Evolutionary conservation across 2,888 invertebrate species (phyloP).

Genomic region (Cephus sareptanus): DNA sequence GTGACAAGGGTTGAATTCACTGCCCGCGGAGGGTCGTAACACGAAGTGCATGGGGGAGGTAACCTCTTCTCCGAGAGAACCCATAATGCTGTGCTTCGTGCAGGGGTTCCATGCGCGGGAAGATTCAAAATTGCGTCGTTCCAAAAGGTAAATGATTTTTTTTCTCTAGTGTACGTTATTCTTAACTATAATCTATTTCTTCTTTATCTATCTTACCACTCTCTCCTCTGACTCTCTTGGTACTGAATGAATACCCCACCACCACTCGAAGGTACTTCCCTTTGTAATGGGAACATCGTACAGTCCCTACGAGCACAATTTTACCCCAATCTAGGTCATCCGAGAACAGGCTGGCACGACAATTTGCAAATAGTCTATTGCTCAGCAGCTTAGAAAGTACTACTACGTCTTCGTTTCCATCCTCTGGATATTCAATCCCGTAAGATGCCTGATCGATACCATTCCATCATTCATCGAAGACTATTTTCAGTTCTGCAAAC

Average conservation of each 20-base stretch:
- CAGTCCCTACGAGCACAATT: background rate
- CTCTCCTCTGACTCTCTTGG: background rate
- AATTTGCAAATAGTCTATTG: background rate
- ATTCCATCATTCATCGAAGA: background rate
- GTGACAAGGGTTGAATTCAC: background rate
- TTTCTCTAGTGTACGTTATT: background rate
- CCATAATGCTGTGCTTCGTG: constrained; percentile 78
- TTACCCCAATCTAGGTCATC: background rate
- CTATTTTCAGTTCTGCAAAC: background rate
- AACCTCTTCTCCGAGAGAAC: constrained; percentile 51
- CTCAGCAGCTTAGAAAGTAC: background rate
- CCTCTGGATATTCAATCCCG: background rate
- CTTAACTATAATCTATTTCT: background rate
- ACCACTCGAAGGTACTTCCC: background rate
- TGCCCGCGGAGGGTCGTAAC: background rate
- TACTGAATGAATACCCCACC: background rate
- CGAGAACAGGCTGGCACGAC: background rate
- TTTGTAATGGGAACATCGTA: background rate
- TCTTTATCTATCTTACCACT: background rate
- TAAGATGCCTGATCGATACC: background rate
- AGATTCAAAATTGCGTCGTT: constrained; percentile 51
- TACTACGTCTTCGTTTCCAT: background rate
- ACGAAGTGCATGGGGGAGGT: constrained; percentile 52
- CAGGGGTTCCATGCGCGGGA: constrained; percentile 72
- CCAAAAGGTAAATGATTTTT: constrained; percentile 48